Evolutionary conservation across 2,888 invertebrate species (phyloP).

Genomic region (Euclidia mi): DNA sequence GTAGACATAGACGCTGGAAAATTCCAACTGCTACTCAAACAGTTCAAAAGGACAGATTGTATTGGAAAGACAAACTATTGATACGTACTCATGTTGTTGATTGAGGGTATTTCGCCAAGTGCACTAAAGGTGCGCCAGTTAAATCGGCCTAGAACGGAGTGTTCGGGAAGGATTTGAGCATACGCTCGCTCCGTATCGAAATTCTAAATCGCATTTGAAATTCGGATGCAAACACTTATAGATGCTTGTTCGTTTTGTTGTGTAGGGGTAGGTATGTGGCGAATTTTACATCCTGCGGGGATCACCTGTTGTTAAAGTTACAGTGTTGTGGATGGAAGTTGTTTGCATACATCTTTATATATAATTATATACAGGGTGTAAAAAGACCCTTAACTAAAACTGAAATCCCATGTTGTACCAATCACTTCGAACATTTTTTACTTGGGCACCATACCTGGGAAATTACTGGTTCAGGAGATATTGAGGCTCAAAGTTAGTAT

Average conservation of each 20-base stretch:
- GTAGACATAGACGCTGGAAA: neutral
- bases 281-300: too few species aligned
- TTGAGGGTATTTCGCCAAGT: conserved; percentile 26
- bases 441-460: too few species aligned
- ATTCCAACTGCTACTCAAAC: neutral
- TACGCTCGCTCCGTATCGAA: conserved; percentile 35
- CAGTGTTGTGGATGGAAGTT: too few species aligned
- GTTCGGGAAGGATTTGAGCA: conserved; percentile 43
- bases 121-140: conserved; percentile 33
- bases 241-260: conserved; percentile 2
- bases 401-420: too few species aligned
- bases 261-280: neutral
- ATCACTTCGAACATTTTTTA: too few species aligned
- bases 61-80: neutral
- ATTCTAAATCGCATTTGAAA: conserved; percentile 49
- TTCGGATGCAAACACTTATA: conserved; percentile 36
- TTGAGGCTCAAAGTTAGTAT: too few species aligned
- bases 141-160: conserved; percentile 55
- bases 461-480: too few species aligned
- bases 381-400: too few species aligned
- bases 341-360: too few species aligned
- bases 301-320: too few species aligned
- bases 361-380: too few species aligned
- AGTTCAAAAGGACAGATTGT: neutral
- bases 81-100: conserved; percentile 20